phyloP scores from a whole-genome alignment of 2,113 vertebrate genomes.

The Micronycteris hirsuta region DNA sequence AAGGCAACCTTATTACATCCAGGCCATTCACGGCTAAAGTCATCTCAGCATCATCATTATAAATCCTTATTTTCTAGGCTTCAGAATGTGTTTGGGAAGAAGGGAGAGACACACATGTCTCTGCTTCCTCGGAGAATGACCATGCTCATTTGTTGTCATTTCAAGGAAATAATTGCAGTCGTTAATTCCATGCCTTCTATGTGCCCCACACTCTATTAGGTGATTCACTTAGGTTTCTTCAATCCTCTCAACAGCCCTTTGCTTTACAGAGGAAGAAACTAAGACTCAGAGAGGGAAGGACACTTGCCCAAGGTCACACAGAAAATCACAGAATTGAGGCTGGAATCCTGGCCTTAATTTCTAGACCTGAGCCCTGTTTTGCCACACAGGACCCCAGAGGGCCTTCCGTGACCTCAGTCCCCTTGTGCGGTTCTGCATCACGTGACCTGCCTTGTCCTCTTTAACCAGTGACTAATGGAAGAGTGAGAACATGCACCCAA shows the following conservation, averaged over 20 bases:
- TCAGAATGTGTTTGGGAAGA: conserved; percentile 5
- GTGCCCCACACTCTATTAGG: background rate
- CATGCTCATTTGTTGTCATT: background rate
- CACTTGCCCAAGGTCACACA: background rate
- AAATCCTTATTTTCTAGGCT: conserved; percentile 56
- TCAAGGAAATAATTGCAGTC: conserved; percentile 21
- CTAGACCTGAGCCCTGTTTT: background rate
- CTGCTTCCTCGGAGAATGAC: conserved; percentile 22
- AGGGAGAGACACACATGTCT: background rate
- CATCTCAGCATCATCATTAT: conserved; percentile 22
- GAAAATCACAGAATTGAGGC: background rate
- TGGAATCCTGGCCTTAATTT: background rate
- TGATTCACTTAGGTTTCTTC: background rate
- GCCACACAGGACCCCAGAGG: background rate
- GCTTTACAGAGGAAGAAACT: background rate
- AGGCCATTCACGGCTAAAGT: conserved; percentile 55
- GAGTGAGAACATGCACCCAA: background rate
- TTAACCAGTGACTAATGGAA: background rate
- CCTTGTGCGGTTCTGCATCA: background rate
- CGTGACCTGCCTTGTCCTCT: background rate
- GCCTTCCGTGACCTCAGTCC: background rate
- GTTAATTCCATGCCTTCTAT: background rate
- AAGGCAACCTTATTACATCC: conserved; percentile 61
- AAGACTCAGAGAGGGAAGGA: background rate
- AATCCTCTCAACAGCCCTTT: background rate